Percentiles rank a stretch among this genome's conserved stretches.
phyloP scores from a whole-genome alignment of 2,888 invertebrate genomes.

The Andrena chrysosceles region DNA sequence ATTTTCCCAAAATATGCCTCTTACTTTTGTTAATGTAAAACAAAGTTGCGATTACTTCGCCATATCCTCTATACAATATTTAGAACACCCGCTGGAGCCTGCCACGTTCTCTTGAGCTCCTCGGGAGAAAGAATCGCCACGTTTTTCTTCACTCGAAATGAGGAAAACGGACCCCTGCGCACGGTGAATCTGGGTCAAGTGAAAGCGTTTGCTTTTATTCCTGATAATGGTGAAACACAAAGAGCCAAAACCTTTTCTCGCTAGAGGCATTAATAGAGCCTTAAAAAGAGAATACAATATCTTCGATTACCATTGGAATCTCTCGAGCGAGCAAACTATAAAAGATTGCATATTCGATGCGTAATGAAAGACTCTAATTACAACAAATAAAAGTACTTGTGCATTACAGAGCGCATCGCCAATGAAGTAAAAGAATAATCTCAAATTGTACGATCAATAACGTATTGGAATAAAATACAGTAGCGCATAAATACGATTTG shows the following conservation, averaged over 20 bases:
- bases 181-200: constrained; percentile 61
- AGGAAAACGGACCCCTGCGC: constrained; percentile 29
- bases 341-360: neutral
- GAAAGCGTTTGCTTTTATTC: constrained; percentile 67
- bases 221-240: constrained; percentile 54
- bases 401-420: too few relatives aligned
- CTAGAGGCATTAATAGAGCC: constrained; percentile 54
- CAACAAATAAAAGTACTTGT: too few relatives aligned
- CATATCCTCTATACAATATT: constrained; percentile 19
- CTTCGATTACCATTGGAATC: constrained; percentile 12
- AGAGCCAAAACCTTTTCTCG: constrained; percentile 57
- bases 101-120: constrained; percentile 37
- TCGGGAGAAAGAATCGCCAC: constrained; percentile 34
- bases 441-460: too few relatives aligned
- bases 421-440: too few relatives aligned
- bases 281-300: constrained; percentile 32
- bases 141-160: constrained; percentile 55
- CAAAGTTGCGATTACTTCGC: neutral
- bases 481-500: too few relatives aligned
- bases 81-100: constrained; percentile 22
- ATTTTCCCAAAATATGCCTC: neutral
- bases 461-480: too few relatives aligned
- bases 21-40: neutral
- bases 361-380: constrained; percentile 12
- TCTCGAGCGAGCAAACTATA: neutral